phyloP scores from a whole-genome alignment of 2,797 vertebrate genomes.

The Merluccius polli region DNA sequence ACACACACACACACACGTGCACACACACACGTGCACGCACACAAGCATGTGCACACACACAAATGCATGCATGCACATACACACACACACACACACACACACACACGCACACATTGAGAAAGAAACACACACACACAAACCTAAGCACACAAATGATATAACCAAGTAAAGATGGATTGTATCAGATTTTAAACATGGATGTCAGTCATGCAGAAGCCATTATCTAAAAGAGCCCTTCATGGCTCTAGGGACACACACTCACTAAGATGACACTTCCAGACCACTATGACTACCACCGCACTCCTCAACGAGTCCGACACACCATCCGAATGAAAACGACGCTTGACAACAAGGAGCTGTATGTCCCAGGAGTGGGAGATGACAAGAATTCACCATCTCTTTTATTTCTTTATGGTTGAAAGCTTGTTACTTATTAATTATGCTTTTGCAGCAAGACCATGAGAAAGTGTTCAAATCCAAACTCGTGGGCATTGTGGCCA shows the following conservation, averaged over 20 bases:
- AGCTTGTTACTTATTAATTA: no score
- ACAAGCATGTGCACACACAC: no score
- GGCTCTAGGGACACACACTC: slow-evolving; percentile 30
- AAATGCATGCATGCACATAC: no score
- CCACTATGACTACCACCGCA: slow-evolving; percentile 10
- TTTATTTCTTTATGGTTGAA: no score
- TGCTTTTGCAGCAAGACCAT: no score
- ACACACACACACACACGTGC: not conserved
- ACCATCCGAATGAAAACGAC: slow-evolving; percentile 16
- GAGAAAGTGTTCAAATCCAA: no score
- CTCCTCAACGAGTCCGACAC: slow-evolving; percentile 22
- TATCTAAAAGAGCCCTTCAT: slow-evolving; percentile 32
- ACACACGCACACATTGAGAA: no score
- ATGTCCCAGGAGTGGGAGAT: not conserved
- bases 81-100: no score
- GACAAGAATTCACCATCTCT: not conserved
- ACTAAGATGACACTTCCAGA: slow-evolving; percentile 26
- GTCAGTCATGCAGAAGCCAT: slow-evolving; percentile 38
- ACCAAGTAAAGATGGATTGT: not conserved
- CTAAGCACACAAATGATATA: not conserved
- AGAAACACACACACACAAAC: slow-evolving; percentile 4
- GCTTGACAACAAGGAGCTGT: slow-evolving; percentile 9
- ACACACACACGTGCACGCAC: not conserved
- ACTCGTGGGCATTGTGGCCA: no score
- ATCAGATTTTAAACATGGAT: slow-evolving; percentile 36